Conservation (phyloP, 2,113 vertebrate genomes). For the Empidonax traillii region DNA sequence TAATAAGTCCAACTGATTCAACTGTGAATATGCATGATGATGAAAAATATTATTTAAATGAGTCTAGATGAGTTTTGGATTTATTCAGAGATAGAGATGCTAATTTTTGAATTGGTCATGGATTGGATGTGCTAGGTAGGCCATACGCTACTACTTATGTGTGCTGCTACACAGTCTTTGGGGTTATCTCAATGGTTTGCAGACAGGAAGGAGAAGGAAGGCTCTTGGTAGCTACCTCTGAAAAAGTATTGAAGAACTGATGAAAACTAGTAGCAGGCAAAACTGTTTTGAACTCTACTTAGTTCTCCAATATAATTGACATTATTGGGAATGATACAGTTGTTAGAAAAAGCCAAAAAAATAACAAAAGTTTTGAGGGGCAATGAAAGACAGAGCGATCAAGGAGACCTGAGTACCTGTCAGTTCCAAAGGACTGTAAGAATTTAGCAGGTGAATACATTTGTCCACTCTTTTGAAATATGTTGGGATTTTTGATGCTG, state of each 20-base stretch:
- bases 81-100: background rate
- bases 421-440: background rate
- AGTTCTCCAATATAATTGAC: background rate
- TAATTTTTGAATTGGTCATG: background rate
- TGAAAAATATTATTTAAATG: background rate
- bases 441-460: background rate
- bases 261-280: background rate
- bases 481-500: rapidly evolving
- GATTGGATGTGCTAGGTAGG: background rate
- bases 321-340: background rate
- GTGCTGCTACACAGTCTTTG: background rate
- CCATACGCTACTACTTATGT: rapidly evolving
- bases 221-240: background rate
- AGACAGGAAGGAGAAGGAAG: background rate
- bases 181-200: background rate
- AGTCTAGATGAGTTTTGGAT: background rate
- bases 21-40: background rate
- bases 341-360: background rate
- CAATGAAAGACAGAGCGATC: background rate
- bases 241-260: background rate
- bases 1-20: background rate
- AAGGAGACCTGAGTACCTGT: background rate
- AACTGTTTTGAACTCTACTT: background rate
- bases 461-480: background rate
- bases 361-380: background rate